Conservation (phyloP, 2,888 invertebrate genomes). For the Cecidostiba fungosa region DNA sequence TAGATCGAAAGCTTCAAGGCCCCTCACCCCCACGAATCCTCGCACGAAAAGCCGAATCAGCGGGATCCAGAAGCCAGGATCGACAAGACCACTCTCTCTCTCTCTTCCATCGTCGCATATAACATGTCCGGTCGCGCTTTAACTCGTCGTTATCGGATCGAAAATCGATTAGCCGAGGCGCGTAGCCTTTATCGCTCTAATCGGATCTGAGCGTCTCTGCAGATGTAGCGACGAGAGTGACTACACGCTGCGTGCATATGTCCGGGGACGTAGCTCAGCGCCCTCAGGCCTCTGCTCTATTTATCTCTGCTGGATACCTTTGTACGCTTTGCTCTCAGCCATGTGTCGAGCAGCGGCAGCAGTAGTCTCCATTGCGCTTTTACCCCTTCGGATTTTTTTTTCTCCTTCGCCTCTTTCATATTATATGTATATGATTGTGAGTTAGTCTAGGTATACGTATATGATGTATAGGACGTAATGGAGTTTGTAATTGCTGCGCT, state of each 20-base stretch:
- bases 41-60: neutral
- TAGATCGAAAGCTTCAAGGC: neutral
- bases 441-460: neutral
- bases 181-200: conserved; percentile 71
- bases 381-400: neutral
- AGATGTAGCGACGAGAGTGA: conserved; percentile 70
- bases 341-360: conserved; percentile 72
- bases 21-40: neutral
- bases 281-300: conserved; percentile 70
- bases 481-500: conserved; percentile 58
- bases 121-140: conserved; percentile 47
- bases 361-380: conserved; percentile 28
- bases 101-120: too few species aligned
- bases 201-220: conserved; percentile 69
- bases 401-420: conserved; percentile 3
- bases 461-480: conserved; percentile 31
- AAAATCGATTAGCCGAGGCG: conserved; percentile 72
- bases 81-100: neutral
- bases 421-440: neutral
- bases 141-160: conserved; percentile 67
- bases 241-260: conserved; percentile 77
- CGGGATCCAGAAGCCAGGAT: neutral
- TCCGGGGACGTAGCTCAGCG: conserved; percentile 63
- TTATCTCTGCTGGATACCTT: conserved; percentile 80
- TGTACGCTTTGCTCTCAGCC: conserved; percentile 76